These are phyloP conservation scores for Leptosomus discolor DNA, from an alignment of 2,113 vertebrate genomes.

Conservation along the genomic window DNA sequence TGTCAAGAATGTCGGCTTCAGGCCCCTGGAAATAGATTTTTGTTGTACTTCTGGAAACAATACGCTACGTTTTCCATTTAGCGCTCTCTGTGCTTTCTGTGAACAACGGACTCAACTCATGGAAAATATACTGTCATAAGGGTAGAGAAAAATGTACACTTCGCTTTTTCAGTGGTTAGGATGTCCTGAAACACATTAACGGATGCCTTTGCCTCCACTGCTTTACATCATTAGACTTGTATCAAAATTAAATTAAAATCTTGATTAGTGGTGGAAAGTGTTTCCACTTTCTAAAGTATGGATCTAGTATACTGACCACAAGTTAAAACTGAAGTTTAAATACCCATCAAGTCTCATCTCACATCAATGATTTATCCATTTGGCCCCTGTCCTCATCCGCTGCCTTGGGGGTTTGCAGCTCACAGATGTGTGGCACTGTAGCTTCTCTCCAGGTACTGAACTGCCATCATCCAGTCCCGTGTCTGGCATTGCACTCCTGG, in stretches of 20 bases:
- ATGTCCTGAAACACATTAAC: neutral
- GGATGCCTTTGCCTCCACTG: neutral
- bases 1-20: neutral
- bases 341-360: neutral
- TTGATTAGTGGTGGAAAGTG: neutral
- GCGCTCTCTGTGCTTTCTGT: slow-evolving; percentile 27
- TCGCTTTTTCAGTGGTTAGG: neutral
- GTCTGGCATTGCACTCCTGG: neutral
- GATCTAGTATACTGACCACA: neutral
- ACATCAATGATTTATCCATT: neutral
- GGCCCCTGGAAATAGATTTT: slow-evolving; percentile 39
- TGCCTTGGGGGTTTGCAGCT: neutral
- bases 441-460: neutral
- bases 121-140: slow-evolving; percentile 32
- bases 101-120: slow-evolving; percentile 38
- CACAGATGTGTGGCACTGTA: neutral
- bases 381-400: neutral
- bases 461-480: neutral
- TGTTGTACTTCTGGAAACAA: slow-evolving; percentile 59
- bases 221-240: neutral
- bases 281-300: neutral
- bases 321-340: neutral
- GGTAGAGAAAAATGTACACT: neutral
- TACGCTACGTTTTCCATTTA: slow-evolving; percentile 24
- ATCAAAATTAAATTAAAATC: neutral